Evolutionary conservation across 2,797 vertebrate species (phyloP), one percentile per base, ranked within the genome.

Genomic region (Paramormyrops hopkinsi): DNA sequence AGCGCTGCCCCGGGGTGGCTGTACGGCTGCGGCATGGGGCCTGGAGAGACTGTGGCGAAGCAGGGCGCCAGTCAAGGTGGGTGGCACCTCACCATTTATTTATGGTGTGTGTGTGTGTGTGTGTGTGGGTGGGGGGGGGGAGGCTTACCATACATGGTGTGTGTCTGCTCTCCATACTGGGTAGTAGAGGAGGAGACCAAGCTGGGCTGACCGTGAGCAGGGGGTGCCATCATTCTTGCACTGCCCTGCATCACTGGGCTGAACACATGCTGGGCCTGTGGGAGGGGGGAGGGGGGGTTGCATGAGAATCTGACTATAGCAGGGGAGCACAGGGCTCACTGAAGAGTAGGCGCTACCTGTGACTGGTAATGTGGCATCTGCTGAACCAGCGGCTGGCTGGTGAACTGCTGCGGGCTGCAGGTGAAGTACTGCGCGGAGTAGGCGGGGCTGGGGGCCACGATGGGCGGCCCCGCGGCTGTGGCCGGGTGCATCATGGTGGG

Each of bases 81-180:
- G 7, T 5, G 19, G 2, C 44, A 25, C 6, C 17, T 65, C 33
- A 44, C 54, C 19, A 62, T 44, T 14, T 2, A 6, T 5, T 33
- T 33, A 17, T n/a, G 19, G 46, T 19, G 48, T 25, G 25, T 3
- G 56, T 1, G 48, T 5, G 6, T n/a, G 76, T 12, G 62, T 53
- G 25, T 4, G 54, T 4, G 44, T 4, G 9, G 17, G 50, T 19
- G 73, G 14, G 11, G 37, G 4, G 37, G 83, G 65, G 0, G 53
- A 11, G 12, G 7, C 89, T 92, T 98, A 99, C 98, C 98, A 97
- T 99, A 99, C 98, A 99, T 99, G 89, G 98, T 97, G 95, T 99
- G 98, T 88, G 98, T 98, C 97, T 99, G 99, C 94, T 99, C 99
- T 91, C 96, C 97, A 93, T 98, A 99, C 95, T 99, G 99, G 91